These are phyloP conservation scores for Hippoglossus hippoglossus DNA, from an alignment of 2,797 vertebrate genomes.

Conservation along the genomic window DNA sequence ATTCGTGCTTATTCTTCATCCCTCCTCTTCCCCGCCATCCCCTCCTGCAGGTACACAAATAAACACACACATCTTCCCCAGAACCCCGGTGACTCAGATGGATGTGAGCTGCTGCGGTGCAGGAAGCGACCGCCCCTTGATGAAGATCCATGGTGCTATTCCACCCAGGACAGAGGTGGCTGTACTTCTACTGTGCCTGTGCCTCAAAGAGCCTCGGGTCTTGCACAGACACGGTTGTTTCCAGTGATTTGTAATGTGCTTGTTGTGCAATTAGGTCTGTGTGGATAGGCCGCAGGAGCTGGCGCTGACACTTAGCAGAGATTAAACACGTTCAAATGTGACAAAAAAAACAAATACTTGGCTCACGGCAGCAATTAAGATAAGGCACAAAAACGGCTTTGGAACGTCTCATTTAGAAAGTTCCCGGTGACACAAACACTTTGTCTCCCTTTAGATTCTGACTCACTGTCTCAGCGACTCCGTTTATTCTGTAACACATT, in stretches of 20 bases:
- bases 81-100: conserved; percentile 48
- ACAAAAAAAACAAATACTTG: conserved; percentile 35
- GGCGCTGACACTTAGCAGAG: conserved; percentile 59
- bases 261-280: conserved; percentile 58
- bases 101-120: conserved; percentile 44
- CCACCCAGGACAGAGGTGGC: conserved; percentile 34
- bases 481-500: not conserved
- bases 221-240: conserved; percentile 40
- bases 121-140: conserved; percentile 50
- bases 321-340: conserved; percentile 69
- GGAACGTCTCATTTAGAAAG: conserved; percentile 53
- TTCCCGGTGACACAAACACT: conserved; percentile 32
- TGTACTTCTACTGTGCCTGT: conserved; percentile 35
- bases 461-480: conserved; percentile 2
- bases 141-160: conserved; percentile 66
- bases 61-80: conserved; percentile 11
- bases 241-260: conserved; percentile 48
- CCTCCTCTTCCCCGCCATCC: not conserved
- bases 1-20: not conserved
- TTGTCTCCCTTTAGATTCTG: conserved; percentile 15
- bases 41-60: not conserved
- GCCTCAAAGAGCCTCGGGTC: conserved; percentile 43
- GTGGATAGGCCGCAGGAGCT: conserved; percentile 47
- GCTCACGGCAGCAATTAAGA: conserved; percentile 68
- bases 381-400: conserved; percentile 43